phyloP scores from a whole-genome alignment of 1,140 invertebrate genomes.

The Heterodera schachtii region DNA sequence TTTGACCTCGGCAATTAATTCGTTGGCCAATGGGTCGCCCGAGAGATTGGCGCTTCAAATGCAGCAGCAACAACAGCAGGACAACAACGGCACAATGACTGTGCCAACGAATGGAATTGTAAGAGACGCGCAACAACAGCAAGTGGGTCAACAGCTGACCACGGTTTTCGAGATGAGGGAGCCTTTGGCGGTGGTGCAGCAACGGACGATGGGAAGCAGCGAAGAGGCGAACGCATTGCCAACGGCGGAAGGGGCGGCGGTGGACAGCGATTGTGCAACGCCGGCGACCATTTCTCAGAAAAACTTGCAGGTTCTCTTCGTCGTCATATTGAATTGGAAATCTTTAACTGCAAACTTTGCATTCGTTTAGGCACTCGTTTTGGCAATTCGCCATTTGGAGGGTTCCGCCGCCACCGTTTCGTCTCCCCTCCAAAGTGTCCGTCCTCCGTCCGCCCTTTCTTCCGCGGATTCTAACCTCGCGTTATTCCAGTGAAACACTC shows the following conservation, averaged over 20 bases:
- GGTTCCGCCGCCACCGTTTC: neutral
- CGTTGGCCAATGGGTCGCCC: neutral
- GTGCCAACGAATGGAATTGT: neutral
- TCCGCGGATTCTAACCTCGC: neutral
- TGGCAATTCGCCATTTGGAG: conserved; percentile 31
- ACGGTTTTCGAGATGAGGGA: neutral
- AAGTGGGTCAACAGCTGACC: neutral
- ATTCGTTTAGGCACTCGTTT: conserved; percentile 20
- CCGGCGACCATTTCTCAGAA: conserved; percentile 17
- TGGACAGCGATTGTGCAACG: neutral
- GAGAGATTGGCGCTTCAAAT: neutral
- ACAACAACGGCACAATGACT: neutral
- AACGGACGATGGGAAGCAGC: neutral
- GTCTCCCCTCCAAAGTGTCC: neutral
- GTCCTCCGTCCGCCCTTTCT: neutral
- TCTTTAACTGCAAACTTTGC: neutral
- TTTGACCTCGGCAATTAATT: neutral
- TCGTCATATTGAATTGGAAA: neutral
- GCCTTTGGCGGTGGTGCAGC: neutral
- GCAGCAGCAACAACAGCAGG: neutral
- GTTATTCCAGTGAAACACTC: neutral
- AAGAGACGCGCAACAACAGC: neutral
- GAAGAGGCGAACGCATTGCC: neutral
- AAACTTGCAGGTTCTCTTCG: conserved; percentile 21
- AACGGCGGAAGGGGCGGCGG: neutral